Evolutionary conservation across 2,797 vertebrate species (phyloP), one percentile per base, ranked within the genome.

Genomic region (Poecile montanus): DNA sequence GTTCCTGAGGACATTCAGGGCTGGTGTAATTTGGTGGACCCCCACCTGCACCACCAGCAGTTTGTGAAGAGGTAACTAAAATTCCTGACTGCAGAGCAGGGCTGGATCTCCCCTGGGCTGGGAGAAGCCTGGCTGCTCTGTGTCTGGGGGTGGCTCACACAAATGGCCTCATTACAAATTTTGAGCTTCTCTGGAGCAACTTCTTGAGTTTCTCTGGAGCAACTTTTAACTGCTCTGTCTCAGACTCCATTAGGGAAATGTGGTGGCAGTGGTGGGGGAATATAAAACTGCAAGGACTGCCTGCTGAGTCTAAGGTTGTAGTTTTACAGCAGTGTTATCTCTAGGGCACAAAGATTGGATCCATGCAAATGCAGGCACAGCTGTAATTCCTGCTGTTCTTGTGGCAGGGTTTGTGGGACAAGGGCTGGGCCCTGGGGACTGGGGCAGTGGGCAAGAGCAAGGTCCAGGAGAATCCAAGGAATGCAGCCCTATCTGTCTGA

Each of bases 341-440:
- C 79, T 84, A 84, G 81, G 89, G 92, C 75, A 93, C 72, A 63
- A 94, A 96, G 91, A 93, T 57, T 21, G 68, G 87, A 12, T 82
- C 9, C 22, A 34, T 47, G 70, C 81, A 91, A 61, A 87, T 85
- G 58, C 16, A 20, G 85, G 51, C 19, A 7, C 18, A 48, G 95
- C 30, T 0, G 5, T 25, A 70, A 78, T 86, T 88, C 89, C 79
- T 70, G 89, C 67, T 88, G 87, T 32, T 84, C 90, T 56, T 88
- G 83, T 80, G 84, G 90, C 70, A 44, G 66, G 30, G 58, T 88
- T 91, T 94, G 89, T 70, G 92, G 82, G 78, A 36, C 58, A 11
- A 44, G 72, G 51, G 76, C 26, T 71, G 63, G 62, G 86, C 73
- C 29, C 61, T 26, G 54, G 51, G 78, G 84, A 75, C 30, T 10